Base-by-base conservation (phyloP, 2,797 vertebrate species). In the Chrosomus eos region DNA sequence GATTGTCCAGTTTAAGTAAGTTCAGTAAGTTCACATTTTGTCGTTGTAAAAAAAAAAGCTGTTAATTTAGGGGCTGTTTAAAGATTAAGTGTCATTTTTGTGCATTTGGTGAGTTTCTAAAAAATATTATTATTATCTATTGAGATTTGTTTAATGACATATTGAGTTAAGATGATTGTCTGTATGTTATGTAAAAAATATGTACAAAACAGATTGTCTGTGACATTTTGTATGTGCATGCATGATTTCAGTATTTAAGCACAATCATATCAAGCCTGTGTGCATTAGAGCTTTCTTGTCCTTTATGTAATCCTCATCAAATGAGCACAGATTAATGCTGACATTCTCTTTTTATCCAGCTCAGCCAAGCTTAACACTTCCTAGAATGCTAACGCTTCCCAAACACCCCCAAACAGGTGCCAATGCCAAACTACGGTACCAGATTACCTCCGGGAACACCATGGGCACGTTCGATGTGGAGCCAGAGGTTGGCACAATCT, bases 381-480 rank as follows among this genome's bases (percentile, higher is more conserved):
- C 75, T 79, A 36, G 74, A 79, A 79, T 72, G 28, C 83, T 85
- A 85, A 85, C 67, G 1, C 55, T 64, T 85, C 31, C 68, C 83
- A 80, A 72, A 38, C 43, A 18, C 36, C 75, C 55, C 70, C 40
- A 74, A 88, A 86, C 74, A 98, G 97, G 96, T 71, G 94, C 94
- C 85, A 97, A 97, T 79, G 95, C 96, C 67, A 97, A 95, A 91
- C 93, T 97, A 43, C 94, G 97, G 80, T 98, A 97, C 93, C 97
- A 97, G 94, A 96, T 98, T 88, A 95, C 95, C 1, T 94, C 95
- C 1, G 97, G 97, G 70, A 97, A 97, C 89, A 77, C 55, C 23
- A 95, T 95, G 93, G 97, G 96, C 8, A 90, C 94, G 62, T 97
- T 97, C 82, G 96, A 96, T 85, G 96, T 98, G 91, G 96, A 97